Percentiles rank a stretch among this genome's conserved stretches.
phyloP scores from a whole-genome alignment of 2,113 vertebrate species.

The Campylomormyrus tamandua region DNA sequence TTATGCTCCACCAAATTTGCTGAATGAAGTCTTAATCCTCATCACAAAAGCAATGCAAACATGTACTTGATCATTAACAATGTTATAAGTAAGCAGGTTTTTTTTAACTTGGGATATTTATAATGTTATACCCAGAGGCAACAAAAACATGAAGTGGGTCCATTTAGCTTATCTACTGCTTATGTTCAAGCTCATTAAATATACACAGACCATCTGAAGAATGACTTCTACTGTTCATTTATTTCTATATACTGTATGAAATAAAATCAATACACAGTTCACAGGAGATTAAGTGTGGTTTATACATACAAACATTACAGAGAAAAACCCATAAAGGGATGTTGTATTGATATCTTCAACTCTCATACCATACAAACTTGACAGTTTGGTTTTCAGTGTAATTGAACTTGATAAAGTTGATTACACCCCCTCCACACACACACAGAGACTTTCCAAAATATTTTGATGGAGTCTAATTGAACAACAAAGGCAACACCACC shows the following conservation, averaged over 20 bases:
- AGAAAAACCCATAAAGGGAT: background rate
- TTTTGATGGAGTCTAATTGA: background rate
- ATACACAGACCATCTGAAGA: conserved; percentile 11
- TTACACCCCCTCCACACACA: background rate
- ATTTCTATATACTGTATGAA: background rate
- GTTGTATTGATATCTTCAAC: background rate
- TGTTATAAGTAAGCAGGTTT: background rate
- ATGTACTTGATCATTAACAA: conserved; percentile 3
- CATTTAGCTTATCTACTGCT: conserved; percentile 19
- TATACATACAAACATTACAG: background rate
- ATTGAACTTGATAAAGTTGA: background rate
- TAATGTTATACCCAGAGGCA: conserved; percentile 8
- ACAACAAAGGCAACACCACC: background rate
- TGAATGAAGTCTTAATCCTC: conserved; percentile 5
- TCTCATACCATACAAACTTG: background rate
- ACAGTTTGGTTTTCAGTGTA: background rate
- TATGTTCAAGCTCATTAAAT: conserved; percentile 18
- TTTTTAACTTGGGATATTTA: conserved; percentile 21
- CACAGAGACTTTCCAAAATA: background rate
- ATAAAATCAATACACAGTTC: conserved; percentile 6
- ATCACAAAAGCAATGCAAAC: background rate
- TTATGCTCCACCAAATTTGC: conserved; percentile 7
- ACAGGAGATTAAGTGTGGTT: background rate
- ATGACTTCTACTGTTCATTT: conserved; percentile 11
- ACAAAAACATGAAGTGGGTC: conserved; percentile 16